phyloP scores from a whole-genome alignment of 2,797 vertebrate species.

The Periophthalmus magnuspinnatus region DNA sequence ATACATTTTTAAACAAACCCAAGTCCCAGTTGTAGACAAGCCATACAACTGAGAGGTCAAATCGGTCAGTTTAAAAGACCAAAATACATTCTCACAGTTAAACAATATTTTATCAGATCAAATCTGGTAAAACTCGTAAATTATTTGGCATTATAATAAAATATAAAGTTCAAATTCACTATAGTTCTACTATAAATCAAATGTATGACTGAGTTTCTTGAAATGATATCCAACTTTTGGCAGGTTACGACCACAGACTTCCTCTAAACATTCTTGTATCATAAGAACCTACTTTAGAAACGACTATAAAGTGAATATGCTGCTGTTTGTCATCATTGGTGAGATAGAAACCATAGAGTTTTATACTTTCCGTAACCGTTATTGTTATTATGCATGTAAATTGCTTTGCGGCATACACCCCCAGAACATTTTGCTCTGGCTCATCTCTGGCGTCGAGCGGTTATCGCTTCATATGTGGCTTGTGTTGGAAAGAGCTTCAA shows the following conservation, averaged over 20 bases:
- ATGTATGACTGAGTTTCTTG: background rate
- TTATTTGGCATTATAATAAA: background rate
- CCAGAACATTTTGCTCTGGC: slow-evolving; percentile 58
- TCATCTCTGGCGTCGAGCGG: slow-evolving; percentile 34
- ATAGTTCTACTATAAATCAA: background rate
- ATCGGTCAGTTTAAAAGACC: background rate
- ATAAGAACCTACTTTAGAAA: background rate
- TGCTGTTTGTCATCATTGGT: background rate
- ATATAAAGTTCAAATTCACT: background rate
- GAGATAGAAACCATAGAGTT: background rate
- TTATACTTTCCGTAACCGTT: background rate
- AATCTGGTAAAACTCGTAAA: too few relatives aligned
- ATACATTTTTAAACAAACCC: background rate
- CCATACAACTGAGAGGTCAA: background rate
- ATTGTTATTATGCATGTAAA: slow-evolving; percentile 43
- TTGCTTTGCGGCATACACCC: slow-evolving; percentile 49
- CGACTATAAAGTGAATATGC: background rate
- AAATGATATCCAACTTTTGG: background rate
- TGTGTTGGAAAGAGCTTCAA: slow-evolving; percentile 21
- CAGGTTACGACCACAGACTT: background rate
- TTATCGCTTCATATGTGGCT: slow-evolving; percentile 41
- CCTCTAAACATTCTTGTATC: background rate
- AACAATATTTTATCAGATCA: too few relatives aligned
- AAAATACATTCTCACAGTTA: too few relatives aligned
- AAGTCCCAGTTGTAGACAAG: background rate